Evolutionary conservation across 2,113 vertebrate species (phyloP).

Genomic region (Seriola quinqueradiata): DNA sequence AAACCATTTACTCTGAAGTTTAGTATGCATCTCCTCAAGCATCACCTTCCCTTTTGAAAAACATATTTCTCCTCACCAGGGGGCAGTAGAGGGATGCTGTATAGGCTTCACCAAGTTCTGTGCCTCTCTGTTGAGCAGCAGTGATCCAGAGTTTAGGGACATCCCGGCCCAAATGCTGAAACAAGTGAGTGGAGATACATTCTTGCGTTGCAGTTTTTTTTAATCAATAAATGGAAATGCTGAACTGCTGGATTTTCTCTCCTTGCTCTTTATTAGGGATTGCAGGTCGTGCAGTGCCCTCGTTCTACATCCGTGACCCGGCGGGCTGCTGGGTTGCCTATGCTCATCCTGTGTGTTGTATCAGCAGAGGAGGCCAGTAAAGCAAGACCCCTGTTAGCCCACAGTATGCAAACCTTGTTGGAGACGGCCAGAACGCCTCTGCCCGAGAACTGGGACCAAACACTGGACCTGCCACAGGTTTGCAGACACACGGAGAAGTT

Average conservation of each 20-base stretch:
- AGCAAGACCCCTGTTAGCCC: slow-evolving; percentile 81
- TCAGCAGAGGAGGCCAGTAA: slow-evolving; percentile 83
- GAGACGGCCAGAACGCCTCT: slow-evolving; percentile 78
- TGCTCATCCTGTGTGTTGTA: slow-evolving; percentile 89
- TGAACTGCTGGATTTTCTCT: neutral
- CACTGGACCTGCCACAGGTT: slow-evolving; percentile 91
- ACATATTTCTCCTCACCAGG: slow-evolving; percentile 76
- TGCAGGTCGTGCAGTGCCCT: slow-evolving; percentile 83
- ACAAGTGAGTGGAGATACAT: slow-evolving; percentile 78
- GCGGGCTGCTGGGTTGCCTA: slow-evolving; percentile 89
- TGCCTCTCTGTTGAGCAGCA: slow-evolving; percentile 81
- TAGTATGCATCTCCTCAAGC: neutral
- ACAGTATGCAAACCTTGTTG: slow-evolving; percentile 83
- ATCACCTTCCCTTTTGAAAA: neutral
- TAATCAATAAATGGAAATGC: neutral
- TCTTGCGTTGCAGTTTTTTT: neutral
- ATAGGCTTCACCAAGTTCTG: slow-evolving; percentile 88
- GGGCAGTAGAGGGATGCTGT: slow-evolving; percentile 90
- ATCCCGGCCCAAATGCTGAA: slow-evolving; percentile 85
- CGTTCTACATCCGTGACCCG: slow-evolving; percentile 88
- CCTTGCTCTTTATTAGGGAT: slow-evolving; percentile 72
- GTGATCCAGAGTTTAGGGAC: slow-evolving; percentile 76
- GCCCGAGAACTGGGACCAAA: slow-evolving; percentile 89
- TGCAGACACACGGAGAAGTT: neutral
- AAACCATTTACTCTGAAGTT: neutral